A percentile compares a stretch with the other conserved stretches of the same genome.
phyloP scores from a whole-genome alignment of 30 jellyfish, hydroid and myxozoan species.

The Aurelia sp. region DNA sequence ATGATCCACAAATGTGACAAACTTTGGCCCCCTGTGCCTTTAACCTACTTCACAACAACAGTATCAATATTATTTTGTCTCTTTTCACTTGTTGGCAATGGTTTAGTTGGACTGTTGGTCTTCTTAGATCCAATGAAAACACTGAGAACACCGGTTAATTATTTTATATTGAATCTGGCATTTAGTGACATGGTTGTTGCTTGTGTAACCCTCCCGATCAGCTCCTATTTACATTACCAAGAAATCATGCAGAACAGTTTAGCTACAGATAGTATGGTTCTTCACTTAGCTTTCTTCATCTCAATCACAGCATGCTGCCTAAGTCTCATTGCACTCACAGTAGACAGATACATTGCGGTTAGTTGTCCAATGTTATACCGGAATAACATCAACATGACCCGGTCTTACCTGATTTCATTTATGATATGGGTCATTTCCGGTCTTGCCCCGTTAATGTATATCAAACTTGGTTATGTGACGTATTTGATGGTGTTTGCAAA shows the following conservation, averaged over 20 bases:
- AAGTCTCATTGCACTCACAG: constrained; percentile 55
- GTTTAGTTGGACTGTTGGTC: constrained; percentile 55
- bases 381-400: constrained; percentile 39
- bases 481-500: constrained; percentile 68
- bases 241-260: constrained; percentile 11
- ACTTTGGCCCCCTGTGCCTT: constrained; percentile 54
- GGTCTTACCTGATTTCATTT: constrained; percentile 41
- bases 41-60: constrained; percentile 45
- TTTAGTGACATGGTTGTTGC: constrained; percentile 80
- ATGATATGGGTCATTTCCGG: constrained; percentile 69
- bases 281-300: constrained; percentile 67
- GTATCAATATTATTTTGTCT: constrained; percentile 47
- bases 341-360: constrained; percentile 79
- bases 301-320: constrained; percentile 66
- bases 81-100: constrained; percentile 63
- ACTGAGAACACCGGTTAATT: constrained; percentile 79
- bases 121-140: constrained; percentile 49
- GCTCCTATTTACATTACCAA: constrained; percentile 27
- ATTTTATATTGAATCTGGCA: constrained; percentile 72
- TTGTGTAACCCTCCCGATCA: constrained; percentile 61
- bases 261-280: constrained; percentile 31
- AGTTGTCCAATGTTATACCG: constrained; percentile 71
- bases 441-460: constrained; percentile 55
- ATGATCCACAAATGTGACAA: constrained; percentile 38
- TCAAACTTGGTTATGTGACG: constrained; percentile 53